phyloP scores from a whole-genome alignment of 2,113 vertebrate genomes.

The Pristiophorus japonicus region DNA sequence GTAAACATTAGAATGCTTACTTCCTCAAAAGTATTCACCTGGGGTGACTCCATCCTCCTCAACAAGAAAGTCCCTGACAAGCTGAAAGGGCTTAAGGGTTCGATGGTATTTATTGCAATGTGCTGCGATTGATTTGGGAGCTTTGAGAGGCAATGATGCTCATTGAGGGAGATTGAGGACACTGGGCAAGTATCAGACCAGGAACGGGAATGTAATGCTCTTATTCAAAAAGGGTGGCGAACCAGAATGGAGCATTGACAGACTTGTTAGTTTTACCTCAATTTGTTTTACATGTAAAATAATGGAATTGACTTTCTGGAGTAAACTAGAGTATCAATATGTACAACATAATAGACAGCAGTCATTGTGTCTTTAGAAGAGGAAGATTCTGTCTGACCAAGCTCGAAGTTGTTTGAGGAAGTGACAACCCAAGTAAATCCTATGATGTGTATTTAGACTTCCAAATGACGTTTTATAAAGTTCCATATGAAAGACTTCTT shows the following conservation, averaged over 20 bases:
- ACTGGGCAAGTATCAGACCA: not conserved
- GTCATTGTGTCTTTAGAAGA: no score
- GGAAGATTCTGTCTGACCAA: no score
- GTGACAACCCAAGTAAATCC: not conserved
- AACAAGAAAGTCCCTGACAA: not conserved
- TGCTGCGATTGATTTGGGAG: not conserved
- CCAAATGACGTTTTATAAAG: not conserved
- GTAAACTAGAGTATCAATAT: not conserved
- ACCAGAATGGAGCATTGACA: not conserved
- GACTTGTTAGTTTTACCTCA: not conserved
- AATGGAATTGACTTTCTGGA: not conserved
- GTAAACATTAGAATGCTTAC: not conserved
- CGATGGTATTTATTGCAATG: not conserved
- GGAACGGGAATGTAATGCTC: not conserved
- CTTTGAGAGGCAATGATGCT: not conserved
- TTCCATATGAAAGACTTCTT: no score
- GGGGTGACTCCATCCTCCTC: not conserved
- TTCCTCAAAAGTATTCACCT: not conserved
- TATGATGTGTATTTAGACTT: not conserved
- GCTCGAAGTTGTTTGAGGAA: not conserved
- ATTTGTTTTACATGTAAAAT: not conserved
- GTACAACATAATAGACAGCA: not conserved
- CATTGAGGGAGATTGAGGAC: not conserved
- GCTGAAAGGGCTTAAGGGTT: not conserved
- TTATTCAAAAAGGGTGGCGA: not conserved